phyloP scores from a whole-genome alignment of 2,888 invertebrate genomes.

The Thecocarcelia acutangulata region DNA sequence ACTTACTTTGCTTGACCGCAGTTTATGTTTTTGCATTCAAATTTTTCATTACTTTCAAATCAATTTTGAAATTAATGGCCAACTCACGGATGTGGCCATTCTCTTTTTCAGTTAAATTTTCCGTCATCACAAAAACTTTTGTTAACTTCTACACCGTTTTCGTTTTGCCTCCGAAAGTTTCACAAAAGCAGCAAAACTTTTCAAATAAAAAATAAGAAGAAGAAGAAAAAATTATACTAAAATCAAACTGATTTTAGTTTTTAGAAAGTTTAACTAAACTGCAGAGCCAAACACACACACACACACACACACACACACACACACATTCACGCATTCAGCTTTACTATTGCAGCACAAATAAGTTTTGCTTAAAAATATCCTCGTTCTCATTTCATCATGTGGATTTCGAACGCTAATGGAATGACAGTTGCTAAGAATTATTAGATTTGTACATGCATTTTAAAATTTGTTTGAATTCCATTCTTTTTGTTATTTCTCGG shows the following conservation, averaged over 20 bases:
- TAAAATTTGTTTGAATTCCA: slow-evolving; percentile 34
- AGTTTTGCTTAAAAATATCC: slow-evolving; percentile 11
- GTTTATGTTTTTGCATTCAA: no score
- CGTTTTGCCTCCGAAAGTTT: no score
- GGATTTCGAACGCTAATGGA: slow-evolving; percentile 70
- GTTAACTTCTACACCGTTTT: background rate
- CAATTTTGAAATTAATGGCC: slow-evolving; percentile 51
- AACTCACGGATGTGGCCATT: slow-evolving; percentile 68
- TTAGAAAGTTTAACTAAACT: slow-evolving; percentile 36
- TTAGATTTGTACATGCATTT: slow-evolving; percentile 73
- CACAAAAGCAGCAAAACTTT: slow-evolving; percentile 14
- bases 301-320: background rate
- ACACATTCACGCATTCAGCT: background rate
- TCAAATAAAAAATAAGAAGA: background rate
- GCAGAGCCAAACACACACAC: background rate
- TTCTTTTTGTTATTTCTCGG: slow-evolving; percentile 44
- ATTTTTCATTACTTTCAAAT: no score
- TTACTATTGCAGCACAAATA: background rate
- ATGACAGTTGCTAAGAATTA: slow-evolving; percentile 74
- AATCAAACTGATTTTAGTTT: slow-evolving; percentile 26
- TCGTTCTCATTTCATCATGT: slow-evolving; percentile 66
- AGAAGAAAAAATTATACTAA: slow-evolving; percentile 3
- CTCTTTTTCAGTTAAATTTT: slow-evolving; percentile 44
- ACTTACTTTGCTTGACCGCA: no score
- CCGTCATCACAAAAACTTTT: background rate